A percentile compares a stretch with the other conserved stretches of the same genome.
phyloP scores from a whole-genome alignment of 2,888 invertebrate genomes.

The Tenthredo notha region DNA sequence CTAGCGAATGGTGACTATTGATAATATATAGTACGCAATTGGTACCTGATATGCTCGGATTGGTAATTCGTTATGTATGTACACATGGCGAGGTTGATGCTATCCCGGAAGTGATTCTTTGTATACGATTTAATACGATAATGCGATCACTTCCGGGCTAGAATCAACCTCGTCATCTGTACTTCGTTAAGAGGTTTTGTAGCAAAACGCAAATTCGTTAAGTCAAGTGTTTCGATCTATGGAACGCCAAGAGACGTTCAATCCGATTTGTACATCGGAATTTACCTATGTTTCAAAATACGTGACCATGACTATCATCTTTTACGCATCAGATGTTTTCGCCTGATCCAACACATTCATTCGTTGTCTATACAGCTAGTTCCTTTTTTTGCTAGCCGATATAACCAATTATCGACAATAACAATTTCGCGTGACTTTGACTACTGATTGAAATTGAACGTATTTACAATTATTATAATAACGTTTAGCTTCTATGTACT shows the following conservation, averaged over 20 bases:
- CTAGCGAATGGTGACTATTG: not conserved
- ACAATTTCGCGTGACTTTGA: constrained; percentile 36
- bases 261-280: constrained; percentile 43
- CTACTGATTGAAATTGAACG: constrained; percentile 19
- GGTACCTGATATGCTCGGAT: not conserved
- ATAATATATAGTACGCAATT: not conserved
- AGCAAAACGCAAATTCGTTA: not conserved
- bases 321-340: not conserved
- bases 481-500: too few species aligned
- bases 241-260: constrained; percentile 1
- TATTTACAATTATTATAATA: not conserved
- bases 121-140: too few species aligned
- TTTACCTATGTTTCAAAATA: constrained; percentile 43
- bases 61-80: not conserved
- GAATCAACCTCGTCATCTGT: not conserved
- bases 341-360: not conserved
- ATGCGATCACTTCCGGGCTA: too few species aligned
- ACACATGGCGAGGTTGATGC: not conserved
- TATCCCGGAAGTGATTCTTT: too few species aligned
- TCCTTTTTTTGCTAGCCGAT: not conserved
- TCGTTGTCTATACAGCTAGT: not conserved
- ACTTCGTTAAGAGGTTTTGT: not conserved
- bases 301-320: constrained; percentile 14
- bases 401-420: not conserved
- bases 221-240: not conserved